These are phyloP conservation scores for Araneus ventricosus DNA, from an alignment of 1,140 invertebrate genomes.

Conservation along the genomic window DNA sequence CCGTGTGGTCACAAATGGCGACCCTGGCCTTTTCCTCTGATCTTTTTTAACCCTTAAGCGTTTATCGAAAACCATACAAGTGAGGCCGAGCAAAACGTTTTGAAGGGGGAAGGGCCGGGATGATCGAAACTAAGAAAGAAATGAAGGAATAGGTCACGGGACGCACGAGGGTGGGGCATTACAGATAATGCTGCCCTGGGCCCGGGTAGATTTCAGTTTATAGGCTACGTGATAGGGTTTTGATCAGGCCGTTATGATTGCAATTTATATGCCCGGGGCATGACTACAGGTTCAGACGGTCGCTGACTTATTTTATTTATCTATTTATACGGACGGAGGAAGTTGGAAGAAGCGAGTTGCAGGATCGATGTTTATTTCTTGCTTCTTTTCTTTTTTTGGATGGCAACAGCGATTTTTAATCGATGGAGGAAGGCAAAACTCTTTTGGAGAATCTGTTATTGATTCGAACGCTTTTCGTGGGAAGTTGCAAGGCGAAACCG, in stretches of 20 bases:
- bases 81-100: not conserved
- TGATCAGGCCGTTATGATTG: constrained; percentile 70
- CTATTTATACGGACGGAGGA: constrained; percentile 21
- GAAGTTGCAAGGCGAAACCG: not conserved
- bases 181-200: constrained; percentile 49
- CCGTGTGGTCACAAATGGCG: constrained; percentile 32
- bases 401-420: constrained; percentile 46
- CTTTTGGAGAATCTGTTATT: constrained; percentile 5
- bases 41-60: constrained; percentile 26
- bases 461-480: constrained; percentile 1
- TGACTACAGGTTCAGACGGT: constrained; percentile 50
- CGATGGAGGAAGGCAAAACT: constrained; percentile 14
- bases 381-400: not conserved
- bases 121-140: constrained; percentile 4
- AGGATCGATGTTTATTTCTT: constrained; percentile 3
- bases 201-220: constrained; percentile 71
- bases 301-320: constrained; percentile 66
- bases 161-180: constrained; percentile 22
- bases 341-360: constrained; percentile 16
- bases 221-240: constrained; percentile 69
- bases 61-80: constrained; percentile 42
- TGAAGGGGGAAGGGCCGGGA: not conserved
- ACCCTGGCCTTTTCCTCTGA: not conserved
- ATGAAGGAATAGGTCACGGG: constrained; percentile 46
- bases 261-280: constrained; percentile 68